Evolutionary conservation across 2,888 invertebrate species (phyloP), one percentile per base, ranked within the genome.

Genomic region (Pasiphila rectangulata): DNA sequence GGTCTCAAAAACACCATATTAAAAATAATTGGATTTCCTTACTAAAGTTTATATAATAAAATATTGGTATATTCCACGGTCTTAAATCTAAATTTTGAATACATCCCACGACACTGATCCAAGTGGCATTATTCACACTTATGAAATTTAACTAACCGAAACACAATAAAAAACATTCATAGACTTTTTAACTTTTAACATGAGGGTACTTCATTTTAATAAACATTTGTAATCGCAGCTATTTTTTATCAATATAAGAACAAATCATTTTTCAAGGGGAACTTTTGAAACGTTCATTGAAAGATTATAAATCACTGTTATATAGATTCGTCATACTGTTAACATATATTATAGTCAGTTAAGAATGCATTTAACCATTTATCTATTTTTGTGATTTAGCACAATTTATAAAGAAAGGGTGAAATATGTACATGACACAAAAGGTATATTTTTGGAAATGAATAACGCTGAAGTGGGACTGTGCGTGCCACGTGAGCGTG

Each of bases 261-360:
- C 32, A 32, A 42, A 45, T 50, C 37, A 54, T 16, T 49, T 50
- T 51, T 19, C 4, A 39, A 53, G 43, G 54, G 59, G 54, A 44
- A 49, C 32, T 37, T 44, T 53, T 45, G 23, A 32, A 12, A 20
- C 17, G 25, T 21, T 49, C 36, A 58, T 63, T 46, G 63, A 63
- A 51, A 51, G 63, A 63, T 63, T 59, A 73, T 77, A 75, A 75
- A 79, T 77, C 67, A 74, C 72, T 73, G 69, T 76, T 71, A 76
- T 60, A 66, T 59, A 50, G 63, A 80, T 86, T 83, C 78, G 83
- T 77, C 77, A 84, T 63, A 75, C 78, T 76, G 77, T 78, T 83
- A 75, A 75, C 70, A 66, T 76, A 64, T 64, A 77, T 79, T 77
- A 70, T 72, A 70, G 58, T 72, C 76, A 75, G 75, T 77, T 67